Conservation (phyloP, 2,888 invertebrate species). For the Yponomeuta malinellus region DNA sequence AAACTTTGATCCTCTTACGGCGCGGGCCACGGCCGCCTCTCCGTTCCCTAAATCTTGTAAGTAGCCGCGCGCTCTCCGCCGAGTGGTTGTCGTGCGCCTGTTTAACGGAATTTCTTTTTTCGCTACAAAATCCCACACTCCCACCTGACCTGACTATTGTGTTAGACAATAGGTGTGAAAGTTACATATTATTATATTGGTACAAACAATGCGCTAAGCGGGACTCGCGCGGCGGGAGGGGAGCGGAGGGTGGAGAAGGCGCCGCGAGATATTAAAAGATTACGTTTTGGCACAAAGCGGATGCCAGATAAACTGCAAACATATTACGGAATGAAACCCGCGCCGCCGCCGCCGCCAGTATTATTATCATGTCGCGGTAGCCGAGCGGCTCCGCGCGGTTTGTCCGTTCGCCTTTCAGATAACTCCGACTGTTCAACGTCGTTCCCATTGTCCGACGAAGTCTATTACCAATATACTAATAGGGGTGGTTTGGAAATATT, state of each 20-base stretch:
- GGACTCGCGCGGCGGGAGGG: not conserved
- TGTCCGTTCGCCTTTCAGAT: not conserved
- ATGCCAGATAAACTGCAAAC: constrained; percentile 3
- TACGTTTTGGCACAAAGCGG: constrained; percentile 1
- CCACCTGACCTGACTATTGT: not conserved
- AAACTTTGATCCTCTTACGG: constrained; percentile 15
- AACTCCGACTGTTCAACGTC: not conserved
- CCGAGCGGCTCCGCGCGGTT: not conserved
- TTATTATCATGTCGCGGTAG: not conserved
- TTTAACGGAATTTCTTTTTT: not conserved
- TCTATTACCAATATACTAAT: not conserved
- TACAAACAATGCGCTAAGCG: not conserved
- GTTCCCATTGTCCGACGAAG: not conserved
- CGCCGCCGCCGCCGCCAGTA: not conserved
- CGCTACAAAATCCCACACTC: not conserved
- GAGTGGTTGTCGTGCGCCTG: not conserved
- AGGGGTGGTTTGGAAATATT: not conserved
- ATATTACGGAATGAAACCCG: not conserved
- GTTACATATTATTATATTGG: not conserved
- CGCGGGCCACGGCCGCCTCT: not conserved
- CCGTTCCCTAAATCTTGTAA: not conserved
- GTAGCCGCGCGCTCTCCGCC: not conserved
- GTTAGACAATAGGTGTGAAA: not conserved
- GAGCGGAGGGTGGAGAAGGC: not conserved
- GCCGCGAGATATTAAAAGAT: not conserved